Percentiles rank a stretch among this genome's conserved stretches.
Conservation (phyloP, 2,113 vertebrate species). For the Lanius ludovicianus region DNA sequence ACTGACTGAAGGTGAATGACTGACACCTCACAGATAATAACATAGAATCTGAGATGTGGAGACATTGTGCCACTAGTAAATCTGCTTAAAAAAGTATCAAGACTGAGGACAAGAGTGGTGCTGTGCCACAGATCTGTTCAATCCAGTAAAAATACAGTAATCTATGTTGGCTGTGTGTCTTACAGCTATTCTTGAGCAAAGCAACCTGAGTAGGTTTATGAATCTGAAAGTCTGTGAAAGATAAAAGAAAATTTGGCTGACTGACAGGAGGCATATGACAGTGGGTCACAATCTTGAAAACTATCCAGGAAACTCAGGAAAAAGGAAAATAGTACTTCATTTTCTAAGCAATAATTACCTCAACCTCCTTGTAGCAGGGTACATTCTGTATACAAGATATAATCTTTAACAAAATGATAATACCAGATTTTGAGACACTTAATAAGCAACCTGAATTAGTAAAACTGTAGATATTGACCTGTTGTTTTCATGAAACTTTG, state of each 20-base stretch:
- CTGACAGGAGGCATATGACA: neutral
- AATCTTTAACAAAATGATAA: neutral
- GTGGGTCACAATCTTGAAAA: neutral
- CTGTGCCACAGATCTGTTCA: neutral
- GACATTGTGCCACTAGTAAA: neutral
- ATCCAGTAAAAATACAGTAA: neutral
- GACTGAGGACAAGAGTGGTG: neutral
- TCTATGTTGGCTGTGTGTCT: neutral
- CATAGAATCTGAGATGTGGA: neutral
- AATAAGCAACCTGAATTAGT: neutral
- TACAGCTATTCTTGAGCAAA: neutral
- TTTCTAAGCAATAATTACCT: neutral
- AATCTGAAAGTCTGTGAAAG: neutral
- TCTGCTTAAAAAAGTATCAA: neutral
- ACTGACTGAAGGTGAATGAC: neutral
- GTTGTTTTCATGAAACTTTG: neutral
- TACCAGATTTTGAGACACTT: neutral
- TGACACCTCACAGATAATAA: neutral
- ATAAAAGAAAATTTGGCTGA: neutral
- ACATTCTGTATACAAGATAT: neutral
- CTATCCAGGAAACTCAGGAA: neutral
- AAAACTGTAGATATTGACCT: neutral
- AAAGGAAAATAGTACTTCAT: neutral
- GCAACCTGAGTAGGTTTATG: neutral
- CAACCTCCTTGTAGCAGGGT: neutral